These are phyloP conservation scores for Cyclopterus lumpus DNA, from an alignment of 2,797 vertebrate species.

Conservation along the genomic window DNA sequence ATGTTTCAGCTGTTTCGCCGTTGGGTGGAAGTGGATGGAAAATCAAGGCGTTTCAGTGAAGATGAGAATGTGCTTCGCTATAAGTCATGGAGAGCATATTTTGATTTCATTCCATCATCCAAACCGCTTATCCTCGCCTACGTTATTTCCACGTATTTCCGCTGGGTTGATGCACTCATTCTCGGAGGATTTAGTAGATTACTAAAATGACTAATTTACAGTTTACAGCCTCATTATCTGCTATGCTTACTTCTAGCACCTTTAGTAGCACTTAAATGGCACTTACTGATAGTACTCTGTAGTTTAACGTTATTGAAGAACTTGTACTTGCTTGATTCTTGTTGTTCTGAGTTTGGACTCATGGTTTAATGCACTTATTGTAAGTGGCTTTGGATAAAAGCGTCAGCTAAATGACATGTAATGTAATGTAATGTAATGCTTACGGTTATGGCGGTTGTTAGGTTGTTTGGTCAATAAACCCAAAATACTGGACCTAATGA, in stretches of 20 bases:
- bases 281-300: too few relatives aligned
- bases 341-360: too few relatives aligned
- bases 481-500: not conserved
- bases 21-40: conserved; percentile 47
- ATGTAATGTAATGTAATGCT: too few relatives aligned
- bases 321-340: too few relatives aligned
- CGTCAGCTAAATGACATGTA: too few relatives aligned
- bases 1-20: conserved; percentile 44
- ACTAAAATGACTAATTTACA: conserved; percentile 13
- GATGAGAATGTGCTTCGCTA: not conserved
- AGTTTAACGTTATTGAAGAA: too few relatives aligned
- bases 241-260: too few relatives aligned
- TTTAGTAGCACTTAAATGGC: too few relatives aligned
- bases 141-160: not conserved
- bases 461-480: not conserved
- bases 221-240: not conserved
- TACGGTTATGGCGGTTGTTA: not conserved
- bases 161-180: not conserved
- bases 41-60: conserved; percentile 29
- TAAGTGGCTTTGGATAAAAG: too few relatives aligned
- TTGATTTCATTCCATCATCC: too few relatives aligned
- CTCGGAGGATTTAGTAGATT: not conserved
- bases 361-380: too few relatives aligned
- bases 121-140: too few relatives aligned
- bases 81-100: not conserved